Conservation (phyloP, 2,888 invertebrate genomes). For the Azorinus chamasolen region DNA sequence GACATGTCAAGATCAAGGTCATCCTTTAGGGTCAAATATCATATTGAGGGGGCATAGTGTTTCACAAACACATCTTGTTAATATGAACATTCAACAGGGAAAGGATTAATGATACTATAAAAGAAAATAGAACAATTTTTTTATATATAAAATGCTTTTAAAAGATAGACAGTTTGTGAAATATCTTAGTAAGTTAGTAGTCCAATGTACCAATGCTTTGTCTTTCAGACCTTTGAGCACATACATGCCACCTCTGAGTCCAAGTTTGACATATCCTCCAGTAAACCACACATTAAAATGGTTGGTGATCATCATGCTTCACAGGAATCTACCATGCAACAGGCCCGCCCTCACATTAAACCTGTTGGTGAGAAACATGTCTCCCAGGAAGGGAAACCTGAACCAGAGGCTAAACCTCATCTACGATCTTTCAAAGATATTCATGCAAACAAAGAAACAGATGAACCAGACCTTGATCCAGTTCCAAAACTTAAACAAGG, state of each 20-base stretch:
- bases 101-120: too few species aligned
- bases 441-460: slow-evolving; percentile 66
- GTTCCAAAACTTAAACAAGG: slow-evolving; percentile 68
- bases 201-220: too few species aligned
- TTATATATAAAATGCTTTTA: too few species aligned
- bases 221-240: slow-evolving; percentile 57
- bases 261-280: slow-evolving; percentile 12
- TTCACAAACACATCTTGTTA: too few species aligned
- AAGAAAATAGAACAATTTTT: not conserved
- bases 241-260: slow-evolving; percentile 68
- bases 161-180: too few species aligned
- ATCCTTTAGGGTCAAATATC: too few species aligned
- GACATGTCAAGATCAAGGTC: too few species aligned
- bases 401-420: slow-evolving; percentile 63
- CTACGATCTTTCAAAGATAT: slow-evolving; percentile 57
- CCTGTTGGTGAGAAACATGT: slow-evolving; percentile 62
- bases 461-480: slow-evolving; percentile 56
- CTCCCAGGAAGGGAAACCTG: slow-evolving; percentile 64
- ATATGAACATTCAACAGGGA: too few species aligned
- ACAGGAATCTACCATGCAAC: slow-evolving; percentile 37
- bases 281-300: slow-evolving; percentile 58
- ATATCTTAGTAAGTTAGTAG: too few species aligned
- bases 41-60: too few species aligned
- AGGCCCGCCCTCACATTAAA: slow-evolving; percentile 43
- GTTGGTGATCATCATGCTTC: slow-evolving; percentile 63